Conservation (phyloP, 1,140 invertebrate genomes). For the Penaeus vannamei region DNA sequence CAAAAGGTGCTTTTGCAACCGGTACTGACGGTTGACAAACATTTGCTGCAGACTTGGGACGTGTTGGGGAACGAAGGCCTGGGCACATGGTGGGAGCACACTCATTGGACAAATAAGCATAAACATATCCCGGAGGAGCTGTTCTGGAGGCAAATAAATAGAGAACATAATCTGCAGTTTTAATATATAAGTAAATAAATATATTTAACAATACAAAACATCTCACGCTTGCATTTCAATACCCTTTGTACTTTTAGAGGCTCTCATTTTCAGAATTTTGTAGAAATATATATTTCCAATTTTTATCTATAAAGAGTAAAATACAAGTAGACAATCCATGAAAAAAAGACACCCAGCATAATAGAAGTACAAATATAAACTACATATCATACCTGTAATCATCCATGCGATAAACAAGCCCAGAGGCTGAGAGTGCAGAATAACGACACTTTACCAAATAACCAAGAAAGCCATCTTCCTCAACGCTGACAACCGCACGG, state of each 20-base stretch:
- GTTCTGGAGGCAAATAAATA: constrained; percentile 24
- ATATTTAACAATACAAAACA: too few relatives aligned
- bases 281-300: too few relatives aligned
- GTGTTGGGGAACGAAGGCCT: background rate
- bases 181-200: too few relatives aligned
- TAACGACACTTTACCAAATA: constrained; percentile 70
- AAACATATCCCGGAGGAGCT: constrained; percentile 39
- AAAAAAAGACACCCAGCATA: background rate
- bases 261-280: too few relatives aligned
- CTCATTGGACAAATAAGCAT: constrained; percentile 46
- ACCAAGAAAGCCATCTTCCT: constrained; percentile 68
- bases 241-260: too few relatives aligned
- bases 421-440: constrained; percentile 68
- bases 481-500: constrained; percentile 40
- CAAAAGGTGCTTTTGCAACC: background rate
- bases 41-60: background rate
- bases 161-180: background rate
- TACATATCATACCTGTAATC: constrained; percentile 69
- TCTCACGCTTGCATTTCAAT: too few relatives aligned
- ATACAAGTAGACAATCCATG: too few relatives aligned
- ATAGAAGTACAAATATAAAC: background rate
- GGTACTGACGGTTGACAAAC: background rate
- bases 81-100: constrained; percentile 36
- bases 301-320: too few relatives aligned
- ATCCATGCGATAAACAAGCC: constrained; percentile 72